A percentile compares a stretch with the other conserved stretches of the same genome.
These are phyloP conservation scores for Percopsis transmontana DNA, from an alignment of 2,113 vertebrate species.

Conservation along the genomic window DNA sequence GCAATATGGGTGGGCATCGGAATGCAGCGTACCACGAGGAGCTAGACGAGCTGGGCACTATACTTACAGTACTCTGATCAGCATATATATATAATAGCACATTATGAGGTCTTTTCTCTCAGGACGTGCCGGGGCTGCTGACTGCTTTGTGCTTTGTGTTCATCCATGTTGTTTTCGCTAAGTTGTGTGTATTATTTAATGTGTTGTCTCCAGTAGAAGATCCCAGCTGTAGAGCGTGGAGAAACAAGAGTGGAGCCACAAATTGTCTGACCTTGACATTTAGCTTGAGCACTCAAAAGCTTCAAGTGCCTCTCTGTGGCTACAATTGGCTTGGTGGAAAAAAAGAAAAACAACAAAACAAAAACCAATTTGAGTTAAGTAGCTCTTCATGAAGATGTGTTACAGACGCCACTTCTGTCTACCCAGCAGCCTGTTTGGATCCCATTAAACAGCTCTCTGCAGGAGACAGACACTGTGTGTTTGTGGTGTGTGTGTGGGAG, in stretches of 20 bases:
- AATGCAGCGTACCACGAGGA: too few relatives aligned
- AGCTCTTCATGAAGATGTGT: slow-evolving; percentile 3
- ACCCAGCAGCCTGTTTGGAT: background rate
- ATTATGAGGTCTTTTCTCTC: too few relatives aligned
- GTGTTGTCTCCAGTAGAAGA: background rate
- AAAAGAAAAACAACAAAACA: background rate
- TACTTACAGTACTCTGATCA: too few relatives aligned
- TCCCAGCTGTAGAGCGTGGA: background rate
- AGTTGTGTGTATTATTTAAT: background rate
- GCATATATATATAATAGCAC: too few relatives aligned
- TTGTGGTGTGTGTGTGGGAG: background rate
- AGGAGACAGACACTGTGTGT: background rate
- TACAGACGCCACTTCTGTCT: slow-evolving; percentile 8
- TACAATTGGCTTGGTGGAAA: background rate
- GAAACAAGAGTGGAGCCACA: background rate
- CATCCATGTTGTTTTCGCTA: background rate
- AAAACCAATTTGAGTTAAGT: slow-evolving; percentile 14
- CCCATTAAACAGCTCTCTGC: slow-evolving; percentile 5
- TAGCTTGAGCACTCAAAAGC: background rate
- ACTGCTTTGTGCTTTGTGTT: background rate
- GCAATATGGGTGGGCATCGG: too few relatives aligned
- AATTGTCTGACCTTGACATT: slow-evolving; percentile 17
- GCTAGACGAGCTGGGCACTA: too few relatives aligned
- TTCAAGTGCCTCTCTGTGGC: background rate
- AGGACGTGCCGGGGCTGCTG: slow-evolving; percentile 14